Base-by-base conservation (phyloP, 2,888 invertebrate species). In the Drosophila austrosaltans region DNA sequence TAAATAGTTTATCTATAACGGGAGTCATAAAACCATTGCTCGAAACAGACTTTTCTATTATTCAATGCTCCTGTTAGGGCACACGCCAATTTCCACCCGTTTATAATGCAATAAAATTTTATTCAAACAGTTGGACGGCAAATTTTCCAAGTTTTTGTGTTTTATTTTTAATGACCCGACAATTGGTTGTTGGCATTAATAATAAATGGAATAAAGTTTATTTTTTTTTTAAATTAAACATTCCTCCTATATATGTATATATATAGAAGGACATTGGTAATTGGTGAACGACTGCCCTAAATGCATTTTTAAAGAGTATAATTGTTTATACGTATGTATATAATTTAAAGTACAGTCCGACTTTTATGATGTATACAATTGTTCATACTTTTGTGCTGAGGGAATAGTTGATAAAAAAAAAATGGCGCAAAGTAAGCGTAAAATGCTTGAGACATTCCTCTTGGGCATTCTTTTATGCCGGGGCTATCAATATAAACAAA, bases 321-420 rank as follows among this genome's bases (percentile, higher is more conserved):
- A 2, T 8, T 16, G 16, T 53, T 7, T 22, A 10, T 40, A 40
- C n/a, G 40, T 40, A n/a, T 40, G 40, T 40, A n/a, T n/a, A n/a
- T 40, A 40, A n/a, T 4, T 25, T 25, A 16, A 12, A 48, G 22
- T 48, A 48, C 48, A 48, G 22, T 25, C 48, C 12, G 22, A 48
- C 22, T 48, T 25, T 48, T 48, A 48, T 48, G 48, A 3, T 25
- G 1, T 48, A 48, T 48, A 10, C 2, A 10, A 48, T 36, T 25
- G 20, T 36, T 5, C 44, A 42, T 39, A 72, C 10, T 36, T 36
- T 8, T 58, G 66, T 73, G 54, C 36, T 44, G 73, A 48, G 39
- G 54, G 66, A 36, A 44, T 36, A 5, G 44, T 67, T 74, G 74
- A 74, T 71, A 71, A 71, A 70, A 59, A 67, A 74, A 71, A 71